Percentiles rank a stretch among this genome's conserved stretches.
Evolutionary conservation across 2,113 vertebrate species (phyloP).

Genomic region (Geothlypis trichas): DNA sequence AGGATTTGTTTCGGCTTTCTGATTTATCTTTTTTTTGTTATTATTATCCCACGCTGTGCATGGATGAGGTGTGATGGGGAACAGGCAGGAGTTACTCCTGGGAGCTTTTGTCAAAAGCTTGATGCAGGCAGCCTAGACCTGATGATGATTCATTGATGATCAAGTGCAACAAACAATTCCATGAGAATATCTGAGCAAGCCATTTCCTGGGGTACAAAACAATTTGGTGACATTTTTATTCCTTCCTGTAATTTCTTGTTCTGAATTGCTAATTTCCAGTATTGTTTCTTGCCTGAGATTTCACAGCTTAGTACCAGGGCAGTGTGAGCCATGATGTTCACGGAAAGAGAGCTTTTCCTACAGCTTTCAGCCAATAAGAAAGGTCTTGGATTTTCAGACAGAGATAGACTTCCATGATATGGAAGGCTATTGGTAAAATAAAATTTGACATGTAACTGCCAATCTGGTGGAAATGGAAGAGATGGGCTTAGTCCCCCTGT

Average conservation of each 20-base stretch:
- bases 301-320: not conserved
- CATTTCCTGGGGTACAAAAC: not conserved
- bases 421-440: not conserved
- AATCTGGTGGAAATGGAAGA: not conserved
- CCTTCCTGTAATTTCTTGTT: not conserved
- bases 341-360: not conserved
- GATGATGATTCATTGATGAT: slow-evolving; percentile 1
- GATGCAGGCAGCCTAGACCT: not conserved
- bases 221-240: not conserved
- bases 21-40: not conserved
- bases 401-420: not conserved
- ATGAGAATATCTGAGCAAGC: not conserved
- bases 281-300: not conserved
- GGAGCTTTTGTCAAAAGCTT: not conserved
- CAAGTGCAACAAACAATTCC: not conserved
- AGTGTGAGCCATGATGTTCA: not conserved
- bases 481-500: not conserved
- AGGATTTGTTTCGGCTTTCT: slow-evolving; percentile 7
- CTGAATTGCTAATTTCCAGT: not conserved
- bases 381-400: not conserved
- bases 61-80: slow-evolving; percentile 15
- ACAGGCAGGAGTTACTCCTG: not conserved
- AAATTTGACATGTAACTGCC: not conserved
- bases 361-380: not conserved
- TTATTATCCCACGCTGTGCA: not conserved